Percentiles rank a stretch among this genome's conserved stretches.
phyloP scores from a whole-genome alignment of 2,888 invertebrate species.

The Parnassius smintheus region DNA sequence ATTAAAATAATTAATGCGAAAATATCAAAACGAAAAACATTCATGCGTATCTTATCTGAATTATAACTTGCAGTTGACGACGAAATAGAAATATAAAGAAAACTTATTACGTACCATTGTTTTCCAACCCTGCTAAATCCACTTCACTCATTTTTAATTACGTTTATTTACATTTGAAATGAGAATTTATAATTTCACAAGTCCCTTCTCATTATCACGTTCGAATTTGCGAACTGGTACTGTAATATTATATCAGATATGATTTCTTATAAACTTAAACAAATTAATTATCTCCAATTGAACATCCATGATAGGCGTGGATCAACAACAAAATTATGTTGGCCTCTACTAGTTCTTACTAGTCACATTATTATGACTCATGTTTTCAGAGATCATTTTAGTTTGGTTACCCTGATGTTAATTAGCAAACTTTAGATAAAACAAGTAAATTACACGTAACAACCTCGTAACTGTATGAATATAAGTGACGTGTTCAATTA shows the following conservation, averaged over 20 bases:
- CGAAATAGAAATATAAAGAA: no score
- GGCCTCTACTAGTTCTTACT: slow-evolving; percentile 1
- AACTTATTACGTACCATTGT: slow-evolving; percentile 4
- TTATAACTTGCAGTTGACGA: no score
- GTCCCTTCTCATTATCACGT: slow-evolving; percentile 16
- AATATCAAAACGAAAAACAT: no score
- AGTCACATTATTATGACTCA: not conserved
- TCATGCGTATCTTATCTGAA: no score
- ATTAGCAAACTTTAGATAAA: slow-evolving; percentile 25
- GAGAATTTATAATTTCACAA: not conserved
- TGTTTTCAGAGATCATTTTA: slow-evolving; percentile 3
- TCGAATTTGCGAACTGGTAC: slow-evolving; percentile 17
- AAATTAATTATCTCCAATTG: slow-evolving; percentile 24
- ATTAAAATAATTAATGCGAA: no score
- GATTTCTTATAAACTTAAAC: slow-evolving; percentile 17
- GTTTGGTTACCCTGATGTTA: slow-evolving; percentile 14
- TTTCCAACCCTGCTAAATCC: slow-evolving; percentile 24
- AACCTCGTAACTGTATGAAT: no score
- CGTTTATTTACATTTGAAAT: not conserved
- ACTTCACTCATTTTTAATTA: slow-evolving; percentile 30
- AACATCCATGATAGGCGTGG: slow-evolving; percentile 11
- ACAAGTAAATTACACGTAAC: slow-evolving; percentile 7
- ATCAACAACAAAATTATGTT: slow-evolving; percentile 15
- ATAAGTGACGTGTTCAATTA: no score
- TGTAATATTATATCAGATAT: slow-evolving; percentile 15